Evolutionary conservation across 2,888 invertebrate species (phyloP).

Genomic region (Nezara viridula): DNA sequence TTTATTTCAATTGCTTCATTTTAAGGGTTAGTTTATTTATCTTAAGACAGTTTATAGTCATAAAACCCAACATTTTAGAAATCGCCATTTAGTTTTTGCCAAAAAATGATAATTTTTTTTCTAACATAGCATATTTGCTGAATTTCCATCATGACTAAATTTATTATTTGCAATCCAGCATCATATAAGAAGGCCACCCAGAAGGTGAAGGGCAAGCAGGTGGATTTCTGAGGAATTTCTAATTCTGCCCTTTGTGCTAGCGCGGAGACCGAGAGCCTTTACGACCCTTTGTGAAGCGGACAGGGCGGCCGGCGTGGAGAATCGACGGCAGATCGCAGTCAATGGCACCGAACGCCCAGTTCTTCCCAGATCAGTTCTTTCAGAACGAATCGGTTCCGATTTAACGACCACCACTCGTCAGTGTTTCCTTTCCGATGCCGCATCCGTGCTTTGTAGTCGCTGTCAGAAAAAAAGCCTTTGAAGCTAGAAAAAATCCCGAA

Average conservation of each 20-base stretch:
- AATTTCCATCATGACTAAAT: neutral
- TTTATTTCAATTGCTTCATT: too few relatives aligned
- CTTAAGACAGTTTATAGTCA: too few relatives aligned
- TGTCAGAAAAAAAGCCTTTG: neutral
- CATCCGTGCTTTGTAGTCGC: neutral
- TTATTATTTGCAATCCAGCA: neutral
- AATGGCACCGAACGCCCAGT: neutral
- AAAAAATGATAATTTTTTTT: too few relatives aligned
- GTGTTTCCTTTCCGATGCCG: constrained; percentile 20
- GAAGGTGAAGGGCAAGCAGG: neutral
- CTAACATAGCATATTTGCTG: too few relatives aligned
- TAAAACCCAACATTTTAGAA: too few relatives aligned
- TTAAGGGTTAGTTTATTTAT: too few relatives aligned
- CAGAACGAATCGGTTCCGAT: constrained; percentile 37
- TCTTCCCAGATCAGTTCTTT: constrained; percentile 1
- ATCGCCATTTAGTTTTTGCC: too few relatives aligned
- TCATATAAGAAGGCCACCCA: neutral
- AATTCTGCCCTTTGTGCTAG: neutral
- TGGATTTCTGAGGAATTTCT: constrained; percentile 35
- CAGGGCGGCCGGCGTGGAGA: constrained; percentile 9
- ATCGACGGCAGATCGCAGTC: constrained; percentile 32
- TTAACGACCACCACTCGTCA: constrained; percentile 1
- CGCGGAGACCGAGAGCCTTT: neutral
- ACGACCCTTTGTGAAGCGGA: neutral
- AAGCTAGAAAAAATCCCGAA: neutral